phyloP scores from a whole-genome alignment of 2,113 vertebrate species.

The Circaetus gallicus region DNA sequence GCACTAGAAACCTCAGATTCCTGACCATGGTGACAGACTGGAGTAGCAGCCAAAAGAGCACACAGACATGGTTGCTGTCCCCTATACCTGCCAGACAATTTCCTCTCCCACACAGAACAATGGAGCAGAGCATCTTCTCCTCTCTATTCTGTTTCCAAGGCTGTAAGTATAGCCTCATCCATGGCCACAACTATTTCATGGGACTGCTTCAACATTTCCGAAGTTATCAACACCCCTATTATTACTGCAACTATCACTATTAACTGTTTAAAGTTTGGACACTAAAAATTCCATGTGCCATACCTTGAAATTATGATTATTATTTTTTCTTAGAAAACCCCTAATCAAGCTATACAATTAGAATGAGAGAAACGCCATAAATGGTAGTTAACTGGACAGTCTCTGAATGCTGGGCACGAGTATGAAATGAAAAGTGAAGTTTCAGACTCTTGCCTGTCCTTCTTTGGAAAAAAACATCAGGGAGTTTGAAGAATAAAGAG shows the following conservation, averaged over 20 bases:
- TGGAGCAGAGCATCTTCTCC: not conserved
- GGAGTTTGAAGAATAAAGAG: not conserved
- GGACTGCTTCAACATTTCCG: not conserved
- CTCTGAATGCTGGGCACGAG: not conserved
- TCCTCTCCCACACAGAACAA: not conserved
- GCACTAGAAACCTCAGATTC: not conserved
- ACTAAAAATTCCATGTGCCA: not conserved
- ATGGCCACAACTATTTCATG: not conserved
- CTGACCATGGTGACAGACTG: not conserved
- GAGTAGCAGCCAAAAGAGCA: not conserved
- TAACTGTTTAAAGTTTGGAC: not conserved
- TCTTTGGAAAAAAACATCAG: not conserved
- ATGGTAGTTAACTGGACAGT: not conserved
- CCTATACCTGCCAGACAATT: not conserved
- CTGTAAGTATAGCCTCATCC: not conserved
- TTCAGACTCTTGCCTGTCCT: not conserved
- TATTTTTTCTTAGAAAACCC: not conserved
- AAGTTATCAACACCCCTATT: not conserved
- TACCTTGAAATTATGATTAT: not conserved
- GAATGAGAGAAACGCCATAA: not conserved
- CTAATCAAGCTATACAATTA: not conserved
- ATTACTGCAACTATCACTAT: not conserved
- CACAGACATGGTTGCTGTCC: not conserved
- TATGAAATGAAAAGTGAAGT: not conserved
- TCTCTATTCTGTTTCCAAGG: not conserved